Evolutionary conservation across 2,888 invertebrate species (phyloP), one percentile per base, ranked within the genome.

Genomic region (Druceiella hillmani): DNA sequence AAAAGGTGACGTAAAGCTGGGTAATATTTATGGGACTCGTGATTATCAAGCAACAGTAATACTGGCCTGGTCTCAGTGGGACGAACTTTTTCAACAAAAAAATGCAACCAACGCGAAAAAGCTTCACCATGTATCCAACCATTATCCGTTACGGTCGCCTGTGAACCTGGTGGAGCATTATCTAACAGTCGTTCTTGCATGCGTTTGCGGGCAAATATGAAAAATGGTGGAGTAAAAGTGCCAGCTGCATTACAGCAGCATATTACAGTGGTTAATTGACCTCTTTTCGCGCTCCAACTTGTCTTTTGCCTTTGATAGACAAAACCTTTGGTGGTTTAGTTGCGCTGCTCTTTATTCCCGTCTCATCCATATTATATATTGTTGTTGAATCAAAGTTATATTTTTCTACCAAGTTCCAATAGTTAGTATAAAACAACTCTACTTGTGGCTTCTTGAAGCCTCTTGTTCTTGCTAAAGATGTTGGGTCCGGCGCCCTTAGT

Each of bases 151-250:
- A 34, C 40, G 7, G 44, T 45, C 9, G 34, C 51, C 40, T 46
- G 37, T 17, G 46, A 40, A 7, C 49, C 51, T 29, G 49, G 47
- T 27, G 48, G 50, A 4, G 50, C 43, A 37, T 46, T 51, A 50
- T 49, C 47, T 22, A 49, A 27, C 13, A 49, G 37, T 22, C 45
- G 20, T 11, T 22, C 27, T 4, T 42, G 37, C 52, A 55, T 54
- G 36, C 50, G 37, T 42, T 56, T 55, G 32, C 53, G 34, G 2
- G 46, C 43, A 46, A 53, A 56, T 37, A 55, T 51, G 22, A 54
- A 44, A 46, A 47, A 51, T n/a, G 56, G 54, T 41, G 55, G 53
- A 17, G 56, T 25, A 44, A 51, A 55, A 9, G 41, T 15, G 4
- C 54, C 55, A 26, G 51, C 37, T 10, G 44, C 45, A 43, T 31